Conservation (phyloP, 2,888 invertebrate species). For the Halictus ligatus region DNA sequence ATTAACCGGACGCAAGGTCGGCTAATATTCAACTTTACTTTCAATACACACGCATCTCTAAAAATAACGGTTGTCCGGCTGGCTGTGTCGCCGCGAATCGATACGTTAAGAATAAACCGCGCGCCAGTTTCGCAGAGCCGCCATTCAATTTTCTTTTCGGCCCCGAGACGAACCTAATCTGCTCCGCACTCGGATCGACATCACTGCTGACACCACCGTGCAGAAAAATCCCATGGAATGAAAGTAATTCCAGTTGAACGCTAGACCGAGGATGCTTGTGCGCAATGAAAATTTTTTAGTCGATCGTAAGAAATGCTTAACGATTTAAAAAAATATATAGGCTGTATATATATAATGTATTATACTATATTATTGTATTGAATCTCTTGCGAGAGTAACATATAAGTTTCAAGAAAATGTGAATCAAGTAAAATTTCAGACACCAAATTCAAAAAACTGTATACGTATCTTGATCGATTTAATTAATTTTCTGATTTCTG, state of each 20-base stretch:
- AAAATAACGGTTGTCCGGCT: constrained; percentile 45
- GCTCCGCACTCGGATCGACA: too few relatives aligned
- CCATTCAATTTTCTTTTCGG: background rate
- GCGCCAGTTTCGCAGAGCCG: background rate
- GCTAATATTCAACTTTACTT: constrained; percentile 63
- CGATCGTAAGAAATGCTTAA: too few relatives aligned
- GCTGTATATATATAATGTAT: too few relatives aligned
- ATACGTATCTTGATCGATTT: too few relatives aligned
- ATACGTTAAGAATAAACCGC: constrained; percentile 54
- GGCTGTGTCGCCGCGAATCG: constrained; percentile 43
- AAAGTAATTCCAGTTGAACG: background rate
- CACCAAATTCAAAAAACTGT: too few relatives aligned
- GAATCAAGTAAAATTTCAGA: too few relatives aligned
- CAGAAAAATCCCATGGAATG: background rate
- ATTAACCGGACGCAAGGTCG: constrained; percentile 58
- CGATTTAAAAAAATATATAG: too few relatives aligned
- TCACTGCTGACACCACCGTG: background rate
- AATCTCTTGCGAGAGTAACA: too few relatives aligned
- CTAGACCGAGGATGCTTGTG: background rate
- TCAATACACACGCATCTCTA: constrained; percentile 46
- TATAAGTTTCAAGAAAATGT: too few relatives aligned
- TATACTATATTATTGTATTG: too few relatives aligned
- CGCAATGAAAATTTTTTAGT: background rate
- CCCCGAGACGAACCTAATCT: background rate
- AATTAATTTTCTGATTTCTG: background rate